Evolutionary conservation across 92 coral and sea anemone genomes (phyloP), one percentile per base, ranked within the genome.

Genomic region (Epizoanthus rinbou): DNA sequence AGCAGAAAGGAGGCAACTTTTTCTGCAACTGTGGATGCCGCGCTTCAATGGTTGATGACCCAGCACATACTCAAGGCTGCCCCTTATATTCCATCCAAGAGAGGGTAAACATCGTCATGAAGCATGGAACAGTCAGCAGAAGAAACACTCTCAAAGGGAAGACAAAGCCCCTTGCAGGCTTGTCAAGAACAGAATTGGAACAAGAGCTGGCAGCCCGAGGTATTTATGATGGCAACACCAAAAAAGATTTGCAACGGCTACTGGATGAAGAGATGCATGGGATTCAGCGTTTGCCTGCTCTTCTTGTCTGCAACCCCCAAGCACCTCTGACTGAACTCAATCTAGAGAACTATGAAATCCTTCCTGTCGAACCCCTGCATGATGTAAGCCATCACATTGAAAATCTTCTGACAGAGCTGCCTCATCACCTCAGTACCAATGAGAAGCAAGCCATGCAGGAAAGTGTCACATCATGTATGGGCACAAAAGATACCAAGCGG

Each of bases 1-100:
- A 87, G 24, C 87, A 87, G 41, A 83, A 87, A 65, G 87, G 90
- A 1, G 79, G 87, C 5, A 80, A 83, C 81, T 83, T 52, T 19
- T 83, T 64, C 68, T 87, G 84, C 39, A 45, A 63, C 25, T 74
- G 84, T 87, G 89, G 74, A 1, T 47, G 69, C 15, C 81, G 37
- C 23, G 31, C 70, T 60, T 59, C 35, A 59, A 69, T 67, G 86
- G 59, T 70, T 3, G 39, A 80, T 45, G 69, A 56, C 4, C 60
- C 80, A 1, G 80, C 39, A 10, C 85, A 86, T 72, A 81, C 80
- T 8, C 63, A 80, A 16, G 69, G 81, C 23, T 69, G 74, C 52
- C 63, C 45, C 41, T 41, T 43, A 7, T 13, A 18, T 11, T n/a
- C 84, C 37, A 67, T 85, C 10, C 58, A 85, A 19, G 64, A 10